Conservation (phyloP, 2,113 vertebrate species). For the Tachysurus fulvidraco region DNA sequence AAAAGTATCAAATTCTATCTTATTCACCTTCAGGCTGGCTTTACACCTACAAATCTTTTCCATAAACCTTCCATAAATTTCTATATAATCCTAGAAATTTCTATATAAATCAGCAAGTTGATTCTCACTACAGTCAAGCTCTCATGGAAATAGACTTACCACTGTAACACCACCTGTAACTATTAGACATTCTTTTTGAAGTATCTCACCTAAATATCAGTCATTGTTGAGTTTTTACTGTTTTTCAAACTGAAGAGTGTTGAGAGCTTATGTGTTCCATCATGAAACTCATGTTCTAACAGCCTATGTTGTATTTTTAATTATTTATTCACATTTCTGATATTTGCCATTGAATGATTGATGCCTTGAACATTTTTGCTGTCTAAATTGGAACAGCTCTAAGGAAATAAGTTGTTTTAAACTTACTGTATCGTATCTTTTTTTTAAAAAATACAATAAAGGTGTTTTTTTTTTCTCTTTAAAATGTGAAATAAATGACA, state of each 20-base stretch:
- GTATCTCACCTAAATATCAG: not conserved
- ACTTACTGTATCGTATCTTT: constrained; percentile 37
- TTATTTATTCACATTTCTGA: not conserved
- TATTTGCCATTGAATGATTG: not conserved
- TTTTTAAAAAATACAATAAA: constrained; percentile 68
- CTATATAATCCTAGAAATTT: not conserved
- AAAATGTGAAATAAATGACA: not conserved
- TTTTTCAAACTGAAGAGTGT: not conserved
- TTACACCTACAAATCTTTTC: too few species aligned
- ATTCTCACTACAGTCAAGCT: not conserved
- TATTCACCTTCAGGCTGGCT: not conserved
- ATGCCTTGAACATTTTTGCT: not conserved
- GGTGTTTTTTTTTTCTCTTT: not conserved
- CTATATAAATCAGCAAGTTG: not conserved
- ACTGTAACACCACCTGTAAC: not conserved
- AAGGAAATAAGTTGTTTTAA: constrained; percentile 57
- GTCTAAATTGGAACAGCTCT: not conserved
- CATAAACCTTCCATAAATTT: not conserved
- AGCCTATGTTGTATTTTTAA: not conserved
- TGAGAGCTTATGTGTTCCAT: not conserved
- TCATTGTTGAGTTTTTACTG: not conserved
- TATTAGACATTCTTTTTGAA: not conserved
- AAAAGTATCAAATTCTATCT: not conserved
- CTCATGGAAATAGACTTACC: not conserved
- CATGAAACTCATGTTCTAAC: not conserved